Evolutionary conservation across 2,113 vertebrate genomes (phyloP).

Genomic region (Xiphophorus couchianus): DNA sequence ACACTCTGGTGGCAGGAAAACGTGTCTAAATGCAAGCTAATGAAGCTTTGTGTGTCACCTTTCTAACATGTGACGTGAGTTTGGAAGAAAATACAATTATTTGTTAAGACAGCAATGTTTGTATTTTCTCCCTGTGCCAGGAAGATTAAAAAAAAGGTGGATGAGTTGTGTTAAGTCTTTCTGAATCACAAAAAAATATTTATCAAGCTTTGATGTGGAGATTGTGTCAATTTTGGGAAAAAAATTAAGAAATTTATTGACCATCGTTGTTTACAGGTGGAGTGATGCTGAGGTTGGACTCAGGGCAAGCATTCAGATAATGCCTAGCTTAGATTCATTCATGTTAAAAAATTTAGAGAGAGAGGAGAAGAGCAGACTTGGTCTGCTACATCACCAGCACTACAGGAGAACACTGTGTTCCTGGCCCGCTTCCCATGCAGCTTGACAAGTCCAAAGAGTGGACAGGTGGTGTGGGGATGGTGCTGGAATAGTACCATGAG

Average conservation of each 20-base stretch:
- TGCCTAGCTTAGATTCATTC: conserved; percentile 8
- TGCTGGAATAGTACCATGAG: conserved; percentile 67
- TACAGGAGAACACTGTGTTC: conserved; percentile 73
- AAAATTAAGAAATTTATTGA: not conserved
- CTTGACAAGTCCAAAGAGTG: conserved; percentile 70
- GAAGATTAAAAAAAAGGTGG: not conserved
- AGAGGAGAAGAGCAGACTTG: conserved; percentile 45
- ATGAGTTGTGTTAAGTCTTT: not conserved
- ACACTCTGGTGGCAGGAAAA: not conserved
- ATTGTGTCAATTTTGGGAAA: not conserved
- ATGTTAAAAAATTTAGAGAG: conserved; percentile 17
- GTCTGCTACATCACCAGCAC: conserved; percentile 51
- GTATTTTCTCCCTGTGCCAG: not conserved
- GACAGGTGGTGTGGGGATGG: conserved; percentile 80
- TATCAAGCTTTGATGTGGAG: not conserved
- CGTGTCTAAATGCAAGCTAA: not conserved
- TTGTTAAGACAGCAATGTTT: not conserved
- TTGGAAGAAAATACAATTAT: not conserved
- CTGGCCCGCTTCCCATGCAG: conserved; percentile 70
- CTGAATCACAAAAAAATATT: not conserved
- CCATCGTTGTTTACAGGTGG: not conserved
- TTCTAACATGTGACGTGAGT: not conserved
- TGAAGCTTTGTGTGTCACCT: not conserved
- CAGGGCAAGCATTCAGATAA: conserved; percentile 8
- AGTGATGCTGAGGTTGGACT: not conserved